Evolutionary conservation across 2,888 invertebrate genomes (phyloP), one percentile per base, ranked within the genome.

Genomic region (Phyllotreta cruciferae): DNA sequence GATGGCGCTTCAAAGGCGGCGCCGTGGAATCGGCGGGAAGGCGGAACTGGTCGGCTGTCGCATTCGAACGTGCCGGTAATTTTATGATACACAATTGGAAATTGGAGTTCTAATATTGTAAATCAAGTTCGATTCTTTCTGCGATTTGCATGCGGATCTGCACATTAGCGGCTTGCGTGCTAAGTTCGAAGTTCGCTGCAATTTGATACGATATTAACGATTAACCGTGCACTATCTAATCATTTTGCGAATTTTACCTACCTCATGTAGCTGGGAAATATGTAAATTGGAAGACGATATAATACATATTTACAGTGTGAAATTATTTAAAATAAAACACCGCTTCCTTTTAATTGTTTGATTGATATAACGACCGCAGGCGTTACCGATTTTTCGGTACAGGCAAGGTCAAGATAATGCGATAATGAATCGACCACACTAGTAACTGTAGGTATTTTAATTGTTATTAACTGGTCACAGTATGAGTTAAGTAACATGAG

Each of bases 11-110:
- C 61, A 63, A 56, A 63, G 45, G 36, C n/a, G 10, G 58, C 50
- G 44, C 55, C 52, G 37, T 36, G 52, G 57, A 63, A 61, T 49
- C 53, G 55, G 60, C 56, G 57, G 34, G 61, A 66, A 63, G 49
- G 55, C 52, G 56, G 39, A 42, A 39, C 56, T 66, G 63, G 58
- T 49, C 66, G 34, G 42, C 67, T 66, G 56, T 62, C 37, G 24
- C 53, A 56, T 66, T 55, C 52, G 53, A 65, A 67, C 63, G 60
- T 66, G 58, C 63, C 52, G 53, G 55, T 55, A 57, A 66, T 62
- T 68, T 64, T 60, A 56, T 56, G 54, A 63, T 66, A 62, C 58
- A 62, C 63, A 64, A 64, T 66, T 66, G 64, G 57, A 61, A 60
- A 68, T 66, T 64, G 62, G 55, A 61, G 62, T 66, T 63, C 49